Base-by-base conservation (phyloP, 2,888 invertebrate genomes). In the Lissocephala sabroskyi region DNA sequence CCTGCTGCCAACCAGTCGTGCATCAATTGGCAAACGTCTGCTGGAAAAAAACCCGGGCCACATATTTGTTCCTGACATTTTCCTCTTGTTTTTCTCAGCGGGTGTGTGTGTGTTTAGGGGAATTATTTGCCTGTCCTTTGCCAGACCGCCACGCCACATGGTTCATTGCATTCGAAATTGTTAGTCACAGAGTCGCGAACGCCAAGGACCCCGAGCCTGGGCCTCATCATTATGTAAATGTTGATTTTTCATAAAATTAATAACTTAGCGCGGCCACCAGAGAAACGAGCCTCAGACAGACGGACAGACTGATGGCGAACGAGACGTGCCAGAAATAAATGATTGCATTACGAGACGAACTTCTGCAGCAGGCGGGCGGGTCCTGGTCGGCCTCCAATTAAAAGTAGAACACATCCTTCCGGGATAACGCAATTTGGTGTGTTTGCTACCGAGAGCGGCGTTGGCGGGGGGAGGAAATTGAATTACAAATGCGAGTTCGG, bases 261-360 rank as follows among this genome's bases (percentile, higher is more conserved):
- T 74, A 75, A 62, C 56, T 62, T 59, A 46, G 53, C 54, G 44
- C 41, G 50, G 55, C 36, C 19, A 30, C 30, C 3, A 28, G 7
- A 23, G 3, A 23, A 23, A 23, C 7, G 7, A 3, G n/a, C 28
- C n/a, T 6, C 32, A 32, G 4, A 23, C 23, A 23, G 4, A 23
- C 23, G 7, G 4, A 23, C 23, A 23, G 23, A 23, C 23, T 30
- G 9, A n/a, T 32, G 42, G 51, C 65, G n/a, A 70, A 56, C 65
- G 56, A 58, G 59, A 65, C 68, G 68, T 70, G 68, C 61, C 52
- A 41, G 35, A 68, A 73, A 73, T 73, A 65, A 73, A 56, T 62
- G 47, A 62, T 62, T 68, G 61, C 61, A 68, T 52, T 62, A 63
- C 52, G 57, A 62, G 62, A 62, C 46, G 30, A 42, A 49, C 43